A percentile compares a stretch with the other conserved stretches of the same genome.
These are phyloP conservation scores for Centropus unirufus DNA, from an alignment of 2,113 vertebrate species.

Conservation along the genomic window DNA sequence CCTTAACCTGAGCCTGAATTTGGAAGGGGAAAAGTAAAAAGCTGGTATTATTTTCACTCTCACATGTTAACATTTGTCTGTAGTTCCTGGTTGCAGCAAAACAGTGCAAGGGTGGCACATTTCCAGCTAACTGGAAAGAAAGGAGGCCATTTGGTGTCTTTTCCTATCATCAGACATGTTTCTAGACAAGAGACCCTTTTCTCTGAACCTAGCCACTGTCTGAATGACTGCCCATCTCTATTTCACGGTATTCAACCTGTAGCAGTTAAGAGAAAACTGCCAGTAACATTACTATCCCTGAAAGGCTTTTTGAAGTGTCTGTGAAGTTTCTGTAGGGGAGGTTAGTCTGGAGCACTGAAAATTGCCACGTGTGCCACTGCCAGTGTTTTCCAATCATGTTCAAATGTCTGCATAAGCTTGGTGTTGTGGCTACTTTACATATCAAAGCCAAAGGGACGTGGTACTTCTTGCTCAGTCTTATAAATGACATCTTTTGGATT, in stretches of 20 bases:
- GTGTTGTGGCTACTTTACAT: not conserved
- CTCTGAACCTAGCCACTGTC: not conserved
- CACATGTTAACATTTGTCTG: not conserved
- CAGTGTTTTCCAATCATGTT: not conserved
- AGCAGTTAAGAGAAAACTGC: not conserved
- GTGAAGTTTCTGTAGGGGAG: not conserved
- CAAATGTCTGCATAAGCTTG: not conserved
- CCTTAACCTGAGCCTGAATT: slow-evolving; percentile 46
- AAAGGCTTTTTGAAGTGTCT: not conserved
- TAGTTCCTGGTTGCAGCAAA: not conserved
- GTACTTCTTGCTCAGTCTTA: not conserved
- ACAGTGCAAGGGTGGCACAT: not conserved
- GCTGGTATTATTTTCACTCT: not conserved
- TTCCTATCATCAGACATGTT: not conserved
- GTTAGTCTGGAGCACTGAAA: not conserved
- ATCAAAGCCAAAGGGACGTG: not conserved
- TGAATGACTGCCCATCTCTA: not conserved
- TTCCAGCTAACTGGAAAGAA: not conserved
- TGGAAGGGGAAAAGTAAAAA: slow-evolving; percentile 21
- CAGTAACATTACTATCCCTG: not conserved
- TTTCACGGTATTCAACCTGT: not conserved
- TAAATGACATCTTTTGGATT: not conserved
- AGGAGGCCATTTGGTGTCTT: not conserved
- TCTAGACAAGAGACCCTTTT: not conserved
- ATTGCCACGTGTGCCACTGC: not conserved